Evolutionary conservation across 2,113 vertebrate genomes (phyloP), one percentile per base, ranked within the genome.

Genomic region (Tragelaphus buxtoni): DNA sequence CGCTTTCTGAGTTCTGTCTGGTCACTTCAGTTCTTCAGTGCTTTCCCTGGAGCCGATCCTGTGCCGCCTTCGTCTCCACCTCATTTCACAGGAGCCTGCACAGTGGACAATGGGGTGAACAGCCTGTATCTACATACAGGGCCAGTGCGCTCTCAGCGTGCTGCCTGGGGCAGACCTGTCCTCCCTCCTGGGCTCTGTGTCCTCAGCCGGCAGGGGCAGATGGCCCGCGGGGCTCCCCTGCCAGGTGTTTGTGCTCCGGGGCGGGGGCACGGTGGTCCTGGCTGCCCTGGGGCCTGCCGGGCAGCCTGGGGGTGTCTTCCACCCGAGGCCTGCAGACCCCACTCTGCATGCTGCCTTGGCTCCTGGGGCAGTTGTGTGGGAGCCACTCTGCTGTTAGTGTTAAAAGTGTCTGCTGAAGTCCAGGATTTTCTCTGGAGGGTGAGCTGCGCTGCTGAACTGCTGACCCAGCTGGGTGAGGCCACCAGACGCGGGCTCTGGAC

Each of bases 281-380:
- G 45, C 35, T 5, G 80, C 35, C 28, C 0, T 1, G 30, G 16
- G n/a, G 22, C 12, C 86, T 12, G 26, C 9, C 0, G 26, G 18
- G 87, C 65, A 2, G 49, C 35, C 47, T 9, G 26, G 35, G 8
- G 5, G 65, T 16, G 45, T 51, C 26, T 39, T 35, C 45, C 3
- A 0, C 2, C 4, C 0, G 0, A 39, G 42, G 55, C 51, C 11
- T 0, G 1, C 0, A 22, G 12, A 6, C 28, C 55, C 45, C 0
- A 9, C 83, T 42, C 28, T 45, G n/a, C 22, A 24, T 9, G 30
- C 61, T 13, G 45, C 76, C 90, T 14, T 18, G 17, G 55, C 30
- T 3, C 5, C 35, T 4, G 0, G 7, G 55, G 42, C 60, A 58
- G 76, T 1, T 9, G 26, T 3, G 5, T 0, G 16, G 51, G 55